Conservation (phyloP, 2,888 invertebrate genomes). For the Elgonia sp. region DNA sequence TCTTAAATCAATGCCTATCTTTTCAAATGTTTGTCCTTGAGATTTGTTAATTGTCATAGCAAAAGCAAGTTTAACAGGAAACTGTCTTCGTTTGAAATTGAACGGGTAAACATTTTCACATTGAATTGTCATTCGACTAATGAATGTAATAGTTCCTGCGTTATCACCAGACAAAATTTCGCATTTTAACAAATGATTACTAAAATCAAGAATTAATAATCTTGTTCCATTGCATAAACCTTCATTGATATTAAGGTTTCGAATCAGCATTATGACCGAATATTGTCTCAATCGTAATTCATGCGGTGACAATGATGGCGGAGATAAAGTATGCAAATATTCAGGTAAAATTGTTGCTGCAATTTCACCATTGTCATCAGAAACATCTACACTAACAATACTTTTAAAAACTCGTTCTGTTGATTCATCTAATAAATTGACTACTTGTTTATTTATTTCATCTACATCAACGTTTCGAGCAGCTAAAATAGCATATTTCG, state of each 20-base stretch:
- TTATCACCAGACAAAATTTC: no score
- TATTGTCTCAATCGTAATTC: not conserved
- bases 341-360: not conserved
- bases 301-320: not conserved
- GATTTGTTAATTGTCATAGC: no score
- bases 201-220: constrained; percentile 11
- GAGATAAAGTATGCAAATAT: constrained; percentile 2
- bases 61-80: no score
- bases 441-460: not conserved
- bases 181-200: not conserved
- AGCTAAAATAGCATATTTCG: not conserved
- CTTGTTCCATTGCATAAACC: constrained; percentile 1
- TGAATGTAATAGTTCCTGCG: no score
- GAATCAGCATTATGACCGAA: not conserved
- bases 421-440: not conserved
- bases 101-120: no score
- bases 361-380: constrained; percentile 7
- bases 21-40: no score
- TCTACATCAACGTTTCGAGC: constrained; percentile 4
- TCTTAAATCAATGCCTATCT: no score
- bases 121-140: no score
- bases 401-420: no score
- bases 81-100: no score
- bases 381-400: not conserved
- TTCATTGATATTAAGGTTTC: not conserved